These are phyloP conservation scores for Fringilla coelebs DNA, from an alignment of 2,797 vertebrate species.

Conservation along the genomic window DNA sequence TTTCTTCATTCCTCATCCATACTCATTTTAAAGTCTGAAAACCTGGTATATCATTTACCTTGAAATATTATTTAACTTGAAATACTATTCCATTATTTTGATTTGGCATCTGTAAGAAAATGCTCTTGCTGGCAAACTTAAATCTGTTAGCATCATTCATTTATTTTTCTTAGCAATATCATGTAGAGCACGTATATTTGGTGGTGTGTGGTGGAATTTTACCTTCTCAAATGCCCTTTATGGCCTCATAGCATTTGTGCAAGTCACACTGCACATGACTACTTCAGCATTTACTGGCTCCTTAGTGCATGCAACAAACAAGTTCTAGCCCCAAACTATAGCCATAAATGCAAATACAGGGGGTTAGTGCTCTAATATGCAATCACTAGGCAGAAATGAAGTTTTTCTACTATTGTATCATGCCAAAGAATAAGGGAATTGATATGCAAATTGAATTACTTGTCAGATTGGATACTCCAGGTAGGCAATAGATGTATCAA, in stretches of 20 bases:
- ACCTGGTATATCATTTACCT: background rate
- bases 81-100: background rate
- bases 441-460: background rate
- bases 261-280: background rate
- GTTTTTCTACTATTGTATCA: background rate
- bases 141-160: background rate
- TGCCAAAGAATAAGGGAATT: background rate
- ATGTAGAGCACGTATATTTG: background rate
- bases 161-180: background rate
- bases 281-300: background rate
- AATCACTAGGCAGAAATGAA: background rate
- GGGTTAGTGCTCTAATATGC: background rate
- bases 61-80: background rate
- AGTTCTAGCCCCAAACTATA: background rate
- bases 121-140: background rate
- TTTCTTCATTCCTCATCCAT: background rate
- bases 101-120: background rate
- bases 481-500: background rate
- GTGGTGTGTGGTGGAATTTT: background rate
- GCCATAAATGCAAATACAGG: background rate
- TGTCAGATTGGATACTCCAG: background rate
- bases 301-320: background rate
- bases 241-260: background rate
- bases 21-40: background rate
- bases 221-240: background rate